Conservation (phyloP, 2,888 invertebrate genomes). For the Drosophila trichaetosa region DNA sequence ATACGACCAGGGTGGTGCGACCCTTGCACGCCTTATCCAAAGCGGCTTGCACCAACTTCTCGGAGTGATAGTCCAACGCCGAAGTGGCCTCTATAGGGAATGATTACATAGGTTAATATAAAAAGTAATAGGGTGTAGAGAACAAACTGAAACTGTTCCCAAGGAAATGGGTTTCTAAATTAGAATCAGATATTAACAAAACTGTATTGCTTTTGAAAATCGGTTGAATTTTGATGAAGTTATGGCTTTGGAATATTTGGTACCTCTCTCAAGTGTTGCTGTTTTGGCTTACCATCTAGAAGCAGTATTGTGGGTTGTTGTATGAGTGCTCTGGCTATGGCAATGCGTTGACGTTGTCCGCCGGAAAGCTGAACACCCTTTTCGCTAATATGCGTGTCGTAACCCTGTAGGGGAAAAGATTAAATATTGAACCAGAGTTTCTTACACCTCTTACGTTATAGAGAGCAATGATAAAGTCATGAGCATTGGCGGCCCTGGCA, state of each 20-base stretch:
- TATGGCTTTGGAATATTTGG: background rate
- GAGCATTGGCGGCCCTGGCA: conserved; percentile 90
- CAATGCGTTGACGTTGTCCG: conserved; percentile 91
- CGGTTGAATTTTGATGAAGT: background rate
- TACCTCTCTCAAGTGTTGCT: background rate
- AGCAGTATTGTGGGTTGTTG: conserved; percentile 90
- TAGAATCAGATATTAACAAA: too few species aligned
- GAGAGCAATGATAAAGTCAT: conserved; percentile 90
- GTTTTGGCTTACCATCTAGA: conserved; percentile 85
- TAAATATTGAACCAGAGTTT: background rate
- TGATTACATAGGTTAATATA: background rate
- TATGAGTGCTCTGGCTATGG: conserved; percentile 92
- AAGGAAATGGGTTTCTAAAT: background rate
- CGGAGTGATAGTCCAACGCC: conserved; percentile 92
- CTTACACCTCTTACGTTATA: conserved; percentile 86
- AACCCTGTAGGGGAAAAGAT: conserved; percentile 86
- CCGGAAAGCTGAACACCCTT: conserved; percentile 92
- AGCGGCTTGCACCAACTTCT: conserved; percentile 91
- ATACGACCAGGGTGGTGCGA: conserved; percentile 90
- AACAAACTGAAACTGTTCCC: background rate
- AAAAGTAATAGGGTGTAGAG: background rate
- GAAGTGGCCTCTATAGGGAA: conserved; percentile 89
- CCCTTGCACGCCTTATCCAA: conserved; percentile 91
- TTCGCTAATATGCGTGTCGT: conserved; percentile 91
- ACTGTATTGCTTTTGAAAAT: background rate